Evolutionary conservation across 2,113 vertebrate genomes (phyloP).

Genomic region (Tautogolabrus adspersus): DNA sequence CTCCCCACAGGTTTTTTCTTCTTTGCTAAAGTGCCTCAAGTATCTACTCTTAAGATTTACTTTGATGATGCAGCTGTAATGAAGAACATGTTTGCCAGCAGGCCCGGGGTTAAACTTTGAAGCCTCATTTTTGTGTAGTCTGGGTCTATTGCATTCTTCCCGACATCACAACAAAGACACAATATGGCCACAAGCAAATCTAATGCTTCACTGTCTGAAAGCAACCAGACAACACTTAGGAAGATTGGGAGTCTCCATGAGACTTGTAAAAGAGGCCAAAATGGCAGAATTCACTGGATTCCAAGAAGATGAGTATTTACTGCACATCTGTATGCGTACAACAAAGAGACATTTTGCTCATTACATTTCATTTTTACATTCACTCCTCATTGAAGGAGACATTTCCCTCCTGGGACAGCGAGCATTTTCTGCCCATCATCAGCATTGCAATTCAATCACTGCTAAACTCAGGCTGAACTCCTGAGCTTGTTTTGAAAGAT

Average conservation of each 20-base stretch:
- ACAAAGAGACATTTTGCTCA: not conserved
- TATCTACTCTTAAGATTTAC: not conserved
- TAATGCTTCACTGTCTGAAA: not conserved
- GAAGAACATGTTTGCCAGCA: not conserved
- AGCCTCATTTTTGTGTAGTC: conserved; percentile 3
- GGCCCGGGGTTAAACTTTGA: not conserved
- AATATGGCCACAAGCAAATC: not conserved
- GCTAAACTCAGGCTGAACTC: not conserved
- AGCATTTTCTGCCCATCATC: conserved; percentile 8
- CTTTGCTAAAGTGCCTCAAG: not conserved
- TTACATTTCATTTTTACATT: not conserved
- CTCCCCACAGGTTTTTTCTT: not conserved
- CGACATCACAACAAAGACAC: not conserved
- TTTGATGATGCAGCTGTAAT: conserved; percentile 5
- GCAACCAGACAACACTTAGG: not conserved
- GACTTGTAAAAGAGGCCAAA: not conserved
- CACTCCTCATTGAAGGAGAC: not conserved
- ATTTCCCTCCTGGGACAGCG: not conserved
- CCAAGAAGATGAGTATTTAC: too few relatives aligned
- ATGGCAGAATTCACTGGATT: not conserved
- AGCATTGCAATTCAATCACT: not conserved
- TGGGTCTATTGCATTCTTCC: not conserved
- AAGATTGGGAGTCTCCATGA: not conserved
- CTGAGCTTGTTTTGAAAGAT: not conserved
- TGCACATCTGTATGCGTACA: not conserved